A percentile compares a stretch with the other conserved stretches of the same genome.
Evolutionary conservation across 2,888 invertebrate genomes (phyloP).

Genomic region (Aspidapion aeneum): DNA sequence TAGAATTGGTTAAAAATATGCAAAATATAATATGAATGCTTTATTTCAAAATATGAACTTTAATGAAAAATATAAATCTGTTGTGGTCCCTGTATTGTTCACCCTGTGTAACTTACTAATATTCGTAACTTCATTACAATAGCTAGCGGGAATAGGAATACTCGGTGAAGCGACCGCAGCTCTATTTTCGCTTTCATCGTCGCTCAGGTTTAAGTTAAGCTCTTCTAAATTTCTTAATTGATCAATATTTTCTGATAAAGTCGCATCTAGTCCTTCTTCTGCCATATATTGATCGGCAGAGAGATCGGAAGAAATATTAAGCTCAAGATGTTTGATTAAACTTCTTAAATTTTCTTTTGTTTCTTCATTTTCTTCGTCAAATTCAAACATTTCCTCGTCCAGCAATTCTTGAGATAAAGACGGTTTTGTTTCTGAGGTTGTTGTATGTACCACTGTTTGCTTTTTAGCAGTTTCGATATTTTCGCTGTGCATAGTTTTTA

Average conservation of each 20-base stretch:
- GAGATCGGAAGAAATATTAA: slow-evolving; percentile 48
- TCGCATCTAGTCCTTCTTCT: slow-evolving; percentile 53
- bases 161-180: slow-evolving; percentile 53
- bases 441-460: slow-evolving; percentile 1
- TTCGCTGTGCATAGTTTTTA: slow-evolving; percentile 40
- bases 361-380: slow-evolving; percentile 65
- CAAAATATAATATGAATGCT: too few relatives aligned
- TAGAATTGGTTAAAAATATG: too few relatives aligned
- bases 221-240: slow-evolving; percentile 44
- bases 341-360: slow-evolving; percentile 39
- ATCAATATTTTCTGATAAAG: slow-evolving; percentile 40
- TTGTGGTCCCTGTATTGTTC: too few relatives aligned
- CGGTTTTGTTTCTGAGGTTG: background rate
- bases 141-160: slow-evolving; percentile 64
- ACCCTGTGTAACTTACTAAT: slow-evolving; percentile 42
- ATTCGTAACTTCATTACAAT: slow-evolving; percentile 51
- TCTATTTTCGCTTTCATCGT: slow-evolving; percentile 42
- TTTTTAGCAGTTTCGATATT: slow-evolving; percentile 36
- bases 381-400: slow-evolving; percentile 23
- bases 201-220: slow-evolving; percentile 50
- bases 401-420: background rate
- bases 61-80: too few relatives aligned
- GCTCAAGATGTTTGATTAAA: slow-evolving; percentile 44
- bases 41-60: too few relatives aligned
- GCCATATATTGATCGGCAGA: slow-evolving; percentile 50